Conservation (phyloP, 2,113 vertebrate genomes). For the Sturnira hondurensis region DNA sequence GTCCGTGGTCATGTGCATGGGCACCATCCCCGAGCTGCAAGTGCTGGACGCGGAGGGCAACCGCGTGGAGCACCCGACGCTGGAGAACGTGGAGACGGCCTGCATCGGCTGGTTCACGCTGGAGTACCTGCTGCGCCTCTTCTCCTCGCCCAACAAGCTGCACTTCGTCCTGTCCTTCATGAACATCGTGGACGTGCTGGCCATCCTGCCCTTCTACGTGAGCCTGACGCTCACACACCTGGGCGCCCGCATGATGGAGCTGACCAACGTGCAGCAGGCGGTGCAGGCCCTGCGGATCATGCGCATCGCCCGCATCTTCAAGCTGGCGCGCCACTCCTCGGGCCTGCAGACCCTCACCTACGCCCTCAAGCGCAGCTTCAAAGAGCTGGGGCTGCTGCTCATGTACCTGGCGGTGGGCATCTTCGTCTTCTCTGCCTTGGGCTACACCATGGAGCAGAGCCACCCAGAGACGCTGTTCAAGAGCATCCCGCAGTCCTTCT, state of each 20-base stretch:
- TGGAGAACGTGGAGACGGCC: constrained; percentile 93
- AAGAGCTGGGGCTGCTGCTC: constrained; percentile 94
- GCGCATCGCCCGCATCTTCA: constrained; percentile 95
- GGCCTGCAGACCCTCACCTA: constrained; percentile 96
- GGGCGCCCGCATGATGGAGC: constrained; percentile 92
- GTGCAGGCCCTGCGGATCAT: constrained; percentile 94
- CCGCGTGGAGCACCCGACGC: constrained; percentile 89
- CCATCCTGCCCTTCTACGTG: constrained; percentile 95
- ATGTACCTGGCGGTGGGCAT: constrained; percentile 98
- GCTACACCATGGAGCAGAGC: constrained; percentile 96
- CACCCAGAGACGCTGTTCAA: constrained; percentile 97
- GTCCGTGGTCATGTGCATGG: constrained; percentile 94
- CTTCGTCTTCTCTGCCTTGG: constrained; percentile 96
- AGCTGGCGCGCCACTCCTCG: constrained; percentile 94
- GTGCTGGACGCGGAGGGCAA: constrained; percentile 89
- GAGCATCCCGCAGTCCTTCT: constrained; percentile 98
- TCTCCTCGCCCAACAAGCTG: constrained; percentile 92
- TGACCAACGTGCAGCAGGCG: constrained; percentile 94
- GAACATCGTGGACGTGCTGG: constrained; percentile 94
- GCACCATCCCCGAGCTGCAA: constrained; percentile 97
- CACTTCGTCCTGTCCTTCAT: constrained; percentile 93
- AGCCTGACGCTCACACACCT: constrained; percentile 91
- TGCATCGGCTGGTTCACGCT: constrained; percentile 97
- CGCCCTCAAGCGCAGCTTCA: constrained; percentile 94
- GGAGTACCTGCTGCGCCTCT: constrained; percentile 92